Base-by-base conservation (phyloP, 2,888 invertebrate species). In the Epistrophella euchroma region DNA sequence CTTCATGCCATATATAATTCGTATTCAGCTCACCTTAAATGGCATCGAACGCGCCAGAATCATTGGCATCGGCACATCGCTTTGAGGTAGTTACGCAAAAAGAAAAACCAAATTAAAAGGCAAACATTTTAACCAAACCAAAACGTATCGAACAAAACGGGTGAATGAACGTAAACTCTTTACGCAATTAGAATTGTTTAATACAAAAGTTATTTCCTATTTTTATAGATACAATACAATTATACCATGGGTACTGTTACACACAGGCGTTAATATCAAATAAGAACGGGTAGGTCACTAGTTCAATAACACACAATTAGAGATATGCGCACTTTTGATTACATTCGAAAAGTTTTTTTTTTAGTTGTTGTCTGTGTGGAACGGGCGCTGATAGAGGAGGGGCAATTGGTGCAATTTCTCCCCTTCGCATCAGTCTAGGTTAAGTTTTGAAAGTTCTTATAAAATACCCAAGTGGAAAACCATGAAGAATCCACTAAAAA, bases 151-250 rank as follows among this genome's bases (percentile, higher is more conserved):
- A 25, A 22, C 15, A 1, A 22, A 25, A 35, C 32, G 77, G 86
- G 86, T 86, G 86, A 86, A 86, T 52, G 86, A 82, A 86, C 86
- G 77, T 50, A 43, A 66, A 52, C 25, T n/a, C 19, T 25, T 32
- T 81, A 86, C 86, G 86, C 86, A 82, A 52, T 66, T 58, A 60
- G 86, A 86, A 86, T 86, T 74, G 77, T 86, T 82, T 82, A 86
- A 78, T 82, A 74, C 74, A 40, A 71, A 78, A 78, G 74, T 78
- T 70, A 71, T 71, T 62, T 81, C 50, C 66, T 75, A 75, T 68
- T 1, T 66, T 75, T 56, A n/a, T 64, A 37, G 52, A 52, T 55
- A 66, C 74, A 60, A 66, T 28, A 62, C 62, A 43, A 62, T 43
- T 70, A 72, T 68, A 80, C 75, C 60, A 66, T 17, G 56, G 72